Conservation (phyloP, 2,888 invertebrate species). For the Hecatera dysodea region DNA sequence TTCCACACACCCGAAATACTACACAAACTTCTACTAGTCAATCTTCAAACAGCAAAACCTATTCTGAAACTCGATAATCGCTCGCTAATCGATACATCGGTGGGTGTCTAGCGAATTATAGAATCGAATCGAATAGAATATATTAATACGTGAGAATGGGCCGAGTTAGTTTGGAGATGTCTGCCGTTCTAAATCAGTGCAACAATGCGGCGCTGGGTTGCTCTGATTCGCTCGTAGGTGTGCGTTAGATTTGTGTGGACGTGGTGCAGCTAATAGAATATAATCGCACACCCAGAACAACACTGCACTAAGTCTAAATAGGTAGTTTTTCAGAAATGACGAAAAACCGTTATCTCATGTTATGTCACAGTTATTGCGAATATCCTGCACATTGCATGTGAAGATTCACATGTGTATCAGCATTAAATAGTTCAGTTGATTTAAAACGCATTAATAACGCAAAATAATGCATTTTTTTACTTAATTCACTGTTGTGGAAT, state of each 20-base stretch:
- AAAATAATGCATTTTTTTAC: too few species aligned
- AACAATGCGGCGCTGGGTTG: slow-evolving; percentile 85
- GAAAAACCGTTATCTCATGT: too few species aligned
- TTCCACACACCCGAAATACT: slow-evolving; percentile 20
- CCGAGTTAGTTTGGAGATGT: slow-evolving; percentile 80
- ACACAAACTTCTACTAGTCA: slow-evolving; percentile 28
- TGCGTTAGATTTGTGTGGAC: slow-evolving; percentile 75
- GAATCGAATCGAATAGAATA: slow-evolving; percentile 87
- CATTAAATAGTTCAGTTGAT: too few species aligned
- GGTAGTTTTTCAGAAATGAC: too few species aligned
- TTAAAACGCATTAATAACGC: too few species aligned
- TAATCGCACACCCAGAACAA: too few species aligned
- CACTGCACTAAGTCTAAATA: too few species aligned
- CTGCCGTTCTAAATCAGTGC: slow-evolving; percentile 88
- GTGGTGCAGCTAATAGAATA: slow-evolving; percentile 37
- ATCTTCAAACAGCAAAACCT: slow-evolving; percentile 56
- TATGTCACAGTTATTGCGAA: too few species aligned
- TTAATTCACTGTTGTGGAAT: too few species aligned
- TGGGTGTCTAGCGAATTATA: slow-evolving; percentile 82
- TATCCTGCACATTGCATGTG: too few species aligned
- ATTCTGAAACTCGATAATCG: slow-evolving; percentile 65
- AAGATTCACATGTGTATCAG: too few species aligned
- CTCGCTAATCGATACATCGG: slow-evolving; percentile 86
- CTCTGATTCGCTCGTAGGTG: slow-evolving; percentile 86
- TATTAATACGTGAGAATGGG: slow-evolving; percentile 89